These are phyloP conservation scores for Ennomos fuscantarius DNA, from an alignment of 2,888 invertebrate genomes.

Conservation along the genomic window DNA sequence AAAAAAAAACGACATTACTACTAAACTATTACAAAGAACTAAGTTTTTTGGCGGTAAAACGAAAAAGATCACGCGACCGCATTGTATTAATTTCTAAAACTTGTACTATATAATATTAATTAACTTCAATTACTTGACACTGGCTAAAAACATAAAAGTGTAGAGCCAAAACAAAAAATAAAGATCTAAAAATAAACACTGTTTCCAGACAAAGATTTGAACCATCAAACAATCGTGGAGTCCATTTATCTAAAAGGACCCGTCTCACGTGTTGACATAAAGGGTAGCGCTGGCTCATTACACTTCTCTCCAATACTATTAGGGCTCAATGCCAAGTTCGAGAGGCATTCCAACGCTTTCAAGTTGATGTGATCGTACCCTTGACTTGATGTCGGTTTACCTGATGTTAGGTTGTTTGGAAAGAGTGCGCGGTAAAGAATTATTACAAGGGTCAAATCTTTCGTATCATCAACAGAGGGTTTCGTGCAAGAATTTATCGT, in stretches of 20 bases:
- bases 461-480: no score
- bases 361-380: conserved; percentile 72
- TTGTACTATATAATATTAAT: no score
- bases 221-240: background rate
- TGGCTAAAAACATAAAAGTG: no score
- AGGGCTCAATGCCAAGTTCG: conserved; percentile 76
- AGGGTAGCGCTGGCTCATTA: conserved; percentile 57
- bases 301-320: conserved; percentile 69
- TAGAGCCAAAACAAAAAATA: background rate
- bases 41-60: no score
- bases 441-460: conserved; percentile 6
- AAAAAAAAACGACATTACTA: no score
- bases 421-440: no score
- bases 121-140: no score
- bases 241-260: conserved; percentile 15
- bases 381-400: conserved; percentile 50
- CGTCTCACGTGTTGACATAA: conserved; percentile 35
- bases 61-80: no score
- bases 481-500: no score
- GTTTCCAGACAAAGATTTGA: background rate
- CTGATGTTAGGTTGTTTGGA: background rate
- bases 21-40: no score
- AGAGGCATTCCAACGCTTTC: conserved; percentile 53
- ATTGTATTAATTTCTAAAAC: no score
- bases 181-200: no score